Evolutionary conservation across 2,113 vertebrate genomes (phyloP), one percentile per base, ranked within the genome.

Genomic region (Grammomys surdaster): DNA sequence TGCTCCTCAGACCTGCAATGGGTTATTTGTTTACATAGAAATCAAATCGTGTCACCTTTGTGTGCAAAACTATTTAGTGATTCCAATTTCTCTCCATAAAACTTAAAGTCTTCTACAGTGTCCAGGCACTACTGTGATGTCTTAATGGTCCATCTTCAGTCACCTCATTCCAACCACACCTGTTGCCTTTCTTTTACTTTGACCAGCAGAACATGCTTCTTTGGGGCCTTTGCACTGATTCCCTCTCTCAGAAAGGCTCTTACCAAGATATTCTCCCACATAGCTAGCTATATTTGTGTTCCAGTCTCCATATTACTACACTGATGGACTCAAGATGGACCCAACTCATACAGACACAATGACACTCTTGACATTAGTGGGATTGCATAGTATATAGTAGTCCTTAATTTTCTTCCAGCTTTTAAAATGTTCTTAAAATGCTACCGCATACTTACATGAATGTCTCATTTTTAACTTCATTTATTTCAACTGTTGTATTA

Each of bases 401-500:
- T 78, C 63, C 63, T 36, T 7, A 86, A 28, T 56, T 92, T 3
- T 85, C 54, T 51, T 84, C 81, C 22, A 88, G 31, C 22, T 77
- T 89, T 92, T 33, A 67, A 33, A 33, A 67, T 67, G 65, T 33
- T 33, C 51, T 76, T 56, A 33, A 93, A 94, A 93, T 82, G 65
- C 31, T 33, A 56, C 19, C 14, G 75, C 31, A 20, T n/a, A 85
- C 12, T 95, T 51, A 31, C 48, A 67, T n/a, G 67, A 22, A 51
- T 16, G 28, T 88, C 51, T 76, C 67, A 28, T 70, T 89, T 93
- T 93, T 48, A 94, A 80, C 17, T 40, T 72, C 36, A 82, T 76
- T 93, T 63, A 72, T 76, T 95, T 95, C 75, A 89, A 87, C 4
- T 14, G 26, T 17, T 90, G 17, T 58, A 36, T 60, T 51, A 40